These are phyloP conservation scores for Ochotona princeps DNA, from an alignment of 2,113 vertebrate genomes.

Conservation along the genomic window DNA sequence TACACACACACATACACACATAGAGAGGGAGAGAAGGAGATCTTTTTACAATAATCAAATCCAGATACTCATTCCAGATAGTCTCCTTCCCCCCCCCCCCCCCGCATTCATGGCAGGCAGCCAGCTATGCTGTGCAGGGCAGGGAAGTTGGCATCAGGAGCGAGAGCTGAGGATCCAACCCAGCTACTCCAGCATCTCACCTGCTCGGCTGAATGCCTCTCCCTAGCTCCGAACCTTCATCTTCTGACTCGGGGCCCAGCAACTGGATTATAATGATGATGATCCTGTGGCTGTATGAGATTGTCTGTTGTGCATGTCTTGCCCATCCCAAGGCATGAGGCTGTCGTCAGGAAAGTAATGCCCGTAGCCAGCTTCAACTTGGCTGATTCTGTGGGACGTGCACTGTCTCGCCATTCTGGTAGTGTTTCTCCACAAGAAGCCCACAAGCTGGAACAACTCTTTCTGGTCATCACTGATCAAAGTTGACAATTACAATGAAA, in stretches of 20 bases:
- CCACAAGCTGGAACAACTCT: neutral
- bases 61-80: too few relatives aligned
- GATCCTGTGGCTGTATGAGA: neutral
- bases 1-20: too few relatives aligned
- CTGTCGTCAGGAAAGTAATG: neutral
- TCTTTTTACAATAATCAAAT: too few relatives aligned
- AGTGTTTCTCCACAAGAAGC: neutral
- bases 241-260: neutral
- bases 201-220: too few relatives aligned
- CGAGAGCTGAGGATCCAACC: too few relatives aligned
- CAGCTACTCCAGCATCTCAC: too few relatives aligned
- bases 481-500: constrained; percentile 4
- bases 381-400: neutral
- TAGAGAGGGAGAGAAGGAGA: too few relatives aligned
- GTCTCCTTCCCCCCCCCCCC: too few relatives aligned
- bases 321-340: neutral
- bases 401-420: neutral
- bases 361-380: neutral
- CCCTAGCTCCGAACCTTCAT: neutral
- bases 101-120: too few relatives aligned
- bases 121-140: too few relatives aligned
- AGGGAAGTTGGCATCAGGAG: too few relatives aligned
- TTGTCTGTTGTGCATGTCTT: neutral
- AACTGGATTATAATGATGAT: neutral
- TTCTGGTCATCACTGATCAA: neutral